Conservation (phyloP, 1,140 invertebrate genomes). For the Plectrocnemia conspersa region DNA sequence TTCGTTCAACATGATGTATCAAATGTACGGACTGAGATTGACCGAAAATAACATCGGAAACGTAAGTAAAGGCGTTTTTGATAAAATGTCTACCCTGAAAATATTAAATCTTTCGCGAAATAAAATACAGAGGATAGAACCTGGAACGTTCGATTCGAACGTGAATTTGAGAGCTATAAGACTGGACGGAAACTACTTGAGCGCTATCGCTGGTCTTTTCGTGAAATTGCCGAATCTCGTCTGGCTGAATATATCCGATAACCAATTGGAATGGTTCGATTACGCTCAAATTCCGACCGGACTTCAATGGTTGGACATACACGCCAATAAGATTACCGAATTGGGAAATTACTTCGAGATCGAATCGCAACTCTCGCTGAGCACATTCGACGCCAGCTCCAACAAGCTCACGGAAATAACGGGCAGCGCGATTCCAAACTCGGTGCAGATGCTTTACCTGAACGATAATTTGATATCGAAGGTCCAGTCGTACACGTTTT, state of each 20-base stretch:
- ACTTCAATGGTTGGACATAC: conserved; percentile 86
- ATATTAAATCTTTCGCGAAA: conserved; percentile 86
- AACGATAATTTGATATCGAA: conserved; percentile 83
- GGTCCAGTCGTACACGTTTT: conserved; percentile 89
- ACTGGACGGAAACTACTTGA: conserved; percentile 82
- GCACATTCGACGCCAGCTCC: conserved; percentile 79
- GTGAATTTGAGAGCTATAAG: conserved; percentile 79
- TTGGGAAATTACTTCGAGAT: conserved; percentile 88
- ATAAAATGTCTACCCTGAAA: conserved; percentile 75
- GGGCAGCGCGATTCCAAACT: conserved; percentile 79
- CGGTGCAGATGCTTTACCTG: conserved; percentile 76
- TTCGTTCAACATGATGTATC: conserved; percentile 73
- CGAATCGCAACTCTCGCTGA: conserved; percentile 74
- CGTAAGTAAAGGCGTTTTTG: conserved; percentile 77
- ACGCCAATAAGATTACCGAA: conserved; percentile 80
- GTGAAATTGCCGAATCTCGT: conserved; percentile 80
- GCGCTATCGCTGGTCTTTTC: conserved; percentile 79
- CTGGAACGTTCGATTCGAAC: conserved; percentile 79
- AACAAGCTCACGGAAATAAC: conserved; percentile 83
- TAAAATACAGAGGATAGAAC: conserved; percentile 78
- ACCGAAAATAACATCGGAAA: conserved; percentile 87
- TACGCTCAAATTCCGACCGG: conserved; percentile 86
- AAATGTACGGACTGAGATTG: conserved; percentile 77
- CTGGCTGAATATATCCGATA: conserved; percentile 89
- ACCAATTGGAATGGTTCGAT: conserved; percentile 83